Conservation (phyloP, 2,888 invertebrate genomes). For the Heteropelma amictum region DNA sequence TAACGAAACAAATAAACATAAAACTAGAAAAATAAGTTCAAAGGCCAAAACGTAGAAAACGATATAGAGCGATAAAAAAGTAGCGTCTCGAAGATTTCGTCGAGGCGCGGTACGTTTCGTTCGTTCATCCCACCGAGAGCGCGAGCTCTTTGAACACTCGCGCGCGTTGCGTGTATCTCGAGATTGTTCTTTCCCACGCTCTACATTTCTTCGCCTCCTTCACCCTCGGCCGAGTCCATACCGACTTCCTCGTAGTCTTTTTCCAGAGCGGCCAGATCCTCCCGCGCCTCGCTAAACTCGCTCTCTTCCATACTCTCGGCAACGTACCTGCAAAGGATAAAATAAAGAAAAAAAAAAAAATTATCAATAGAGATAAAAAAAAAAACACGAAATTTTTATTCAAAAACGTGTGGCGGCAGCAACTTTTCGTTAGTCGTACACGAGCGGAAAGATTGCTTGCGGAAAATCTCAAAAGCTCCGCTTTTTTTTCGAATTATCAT, state of each 20-base stretch:
- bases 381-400: not conserved
- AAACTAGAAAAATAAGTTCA: slow-evolving; percentile 1
- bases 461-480: too few species aligned
- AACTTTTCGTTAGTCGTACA: too few species aligned
- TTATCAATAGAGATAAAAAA: not conserved
- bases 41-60: not conserved
- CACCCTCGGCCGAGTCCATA: slow-evolving; percentile 90
- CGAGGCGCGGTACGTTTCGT: not conserved
- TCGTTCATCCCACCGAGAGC: slow-evolving; percentile 45
- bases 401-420: too few species aligned
- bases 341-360: not conserved
- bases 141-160: not conserved
- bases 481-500: too few species aligned
- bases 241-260: slow-evolving; percentile 94
- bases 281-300: slow-evolving; percentile 76
- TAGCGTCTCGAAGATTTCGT: not conserved
- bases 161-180: not conserved
- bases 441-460: too few species aligned
- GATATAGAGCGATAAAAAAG: slow-evolving; percentile 10
- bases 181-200: slow-evolving; percentile 71
- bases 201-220: slow-evolving; percentile 84
- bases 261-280: slow-evolving; percentile 85
- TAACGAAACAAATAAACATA: slow-evolving; percentile 3
- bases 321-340: slow-evolving; percentile 62
- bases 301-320: slow-evolving; percentile 69